These are phyloP conservation scores for Acanthisitta chloris DNA, from an alignment of 2,113 vertebrate genomes.

Conservation along the genomic window DNA sequence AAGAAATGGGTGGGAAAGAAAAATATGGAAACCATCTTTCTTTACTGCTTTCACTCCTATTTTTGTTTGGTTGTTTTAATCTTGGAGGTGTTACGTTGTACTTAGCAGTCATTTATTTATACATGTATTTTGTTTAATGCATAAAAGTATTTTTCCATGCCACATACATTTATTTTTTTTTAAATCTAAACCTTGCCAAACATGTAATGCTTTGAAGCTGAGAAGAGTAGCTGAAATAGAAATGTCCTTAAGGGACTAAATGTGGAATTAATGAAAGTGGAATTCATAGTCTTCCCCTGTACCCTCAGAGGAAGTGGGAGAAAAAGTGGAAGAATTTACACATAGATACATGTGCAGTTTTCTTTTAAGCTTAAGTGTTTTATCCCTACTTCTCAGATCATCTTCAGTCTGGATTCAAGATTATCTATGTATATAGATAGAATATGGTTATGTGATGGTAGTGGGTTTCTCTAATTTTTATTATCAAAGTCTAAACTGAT, in stretches of 20 bases:
- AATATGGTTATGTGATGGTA: not conserved
- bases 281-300: not conserved
- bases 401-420: not conserved
- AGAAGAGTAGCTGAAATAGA: not conserved
- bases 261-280: not conserved
- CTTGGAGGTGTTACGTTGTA: not conserved
- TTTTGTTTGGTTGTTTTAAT: not conserved
- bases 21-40: not conserved
- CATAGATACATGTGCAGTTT: not conserved
- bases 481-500: not conserved
- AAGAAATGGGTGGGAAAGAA: not conserved
- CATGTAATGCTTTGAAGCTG: not conserved
- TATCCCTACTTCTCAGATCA: not conserved
- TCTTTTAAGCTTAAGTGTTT: not conserved
- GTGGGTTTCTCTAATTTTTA: slow-evolving; percentile 12
- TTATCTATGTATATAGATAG: not conserved
- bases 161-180: not conserved
- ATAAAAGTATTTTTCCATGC: not conserved
- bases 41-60: not conserved
- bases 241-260: not conserved
- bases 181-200: not conserved
- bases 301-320: not conserved
- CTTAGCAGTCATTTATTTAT: not conserved
- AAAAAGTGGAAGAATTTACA: not conserved
- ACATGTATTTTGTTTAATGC: not conserved